These are phyloP conservation scores for Stenolophus ochropezus DNA, from an alignment of 2,888 invertebrate species.

Conservation along the genomic window DNA sequence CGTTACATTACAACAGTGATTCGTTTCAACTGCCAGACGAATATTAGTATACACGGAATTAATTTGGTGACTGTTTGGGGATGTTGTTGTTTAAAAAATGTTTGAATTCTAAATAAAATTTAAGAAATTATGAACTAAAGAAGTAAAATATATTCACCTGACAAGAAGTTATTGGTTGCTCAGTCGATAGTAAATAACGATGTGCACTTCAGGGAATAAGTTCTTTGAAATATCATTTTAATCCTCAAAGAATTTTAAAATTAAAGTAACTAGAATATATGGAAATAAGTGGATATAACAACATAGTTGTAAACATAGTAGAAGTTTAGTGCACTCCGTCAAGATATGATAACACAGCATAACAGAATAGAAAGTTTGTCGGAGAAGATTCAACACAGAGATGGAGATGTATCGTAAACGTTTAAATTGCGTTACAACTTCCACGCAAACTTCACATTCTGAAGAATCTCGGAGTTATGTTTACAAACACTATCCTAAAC, in stretches of 20 bases:
- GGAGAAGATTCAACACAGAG: conserved; percentile 27
- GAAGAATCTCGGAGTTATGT: not conserved
- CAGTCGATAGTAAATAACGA: no score
- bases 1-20: no score
- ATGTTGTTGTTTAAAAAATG: no score
- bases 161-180: no score
- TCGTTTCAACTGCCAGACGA: no score
- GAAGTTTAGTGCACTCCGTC: conserved; percentile 13
- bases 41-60: no score
- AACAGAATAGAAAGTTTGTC: conserved; percentile 27
- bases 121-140: no score
- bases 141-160: no score
- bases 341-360: conserved; percentile 11
- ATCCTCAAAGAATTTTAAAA: not conserved
- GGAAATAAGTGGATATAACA: not conserved
- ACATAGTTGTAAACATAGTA: conserved; percentile 3
- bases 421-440: conserved; percentile 26
- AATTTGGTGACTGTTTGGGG: no score
- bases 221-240: no score
- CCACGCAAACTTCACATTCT: conserved; percentile 7
- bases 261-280: not conserved
- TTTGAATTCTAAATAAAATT: no score
- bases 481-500: not conserved
- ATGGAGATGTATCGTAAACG: conserved; percentile 23
- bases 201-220: no score